Evolutionary conservation across 2,888 invertebrate genomes (phyloP).

Genomic region (Gibbula magus): DNA sequence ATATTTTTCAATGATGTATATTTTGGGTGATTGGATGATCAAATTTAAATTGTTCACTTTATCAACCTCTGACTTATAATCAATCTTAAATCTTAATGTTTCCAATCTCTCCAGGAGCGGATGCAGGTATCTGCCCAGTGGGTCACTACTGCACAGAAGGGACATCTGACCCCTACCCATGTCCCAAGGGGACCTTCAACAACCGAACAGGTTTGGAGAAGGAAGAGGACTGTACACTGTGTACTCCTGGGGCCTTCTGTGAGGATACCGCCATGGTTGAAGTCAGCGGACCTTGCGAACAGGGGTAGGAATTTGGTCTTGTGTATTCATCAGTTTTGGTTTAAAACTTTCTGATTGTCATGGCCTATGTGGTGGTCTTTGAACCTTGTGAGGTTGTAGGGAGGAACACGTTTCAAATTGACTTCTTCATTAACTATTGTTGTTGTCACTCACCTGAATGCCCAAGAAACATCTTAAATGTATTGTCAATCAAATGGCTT

Average conservation of each 20-base stretch:
- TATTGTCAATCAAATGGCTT: too few species aligned
- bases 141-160: conserved; percentile 70
- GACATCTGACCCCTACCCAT: conserved; percentile 66
- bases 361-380: too few species aligned
- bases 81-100: too few species aligned
- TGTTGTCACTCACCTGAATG: too few species aligned
- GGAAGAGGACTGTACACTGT: conserved; percentile 60
- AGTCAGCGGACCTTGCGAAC: conserved; percentile 64
- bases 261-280: conserved; percentile 56
- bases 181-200: conserved; percentile 69
- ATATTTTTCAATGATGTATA: too few species aligned
- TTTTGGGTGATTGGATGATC: too few species aligned
- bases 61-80: too few species aligned
- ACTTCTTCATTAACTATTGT: too few species aligned
- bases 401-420: too few species aligned
- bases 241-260: conserved; percentile 70
- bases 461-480: too few species aligned
- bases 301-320: conserved; percentile 66
- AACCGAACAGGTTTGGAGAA: conserved; percentile 63
- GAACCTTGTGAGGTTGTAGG: not conserved
- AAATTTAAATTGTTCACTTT: too few species aligned
- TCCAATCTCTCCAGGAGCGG: conserved; percentile 47
- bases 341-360: not conserved
- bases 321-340: too few species aligned
- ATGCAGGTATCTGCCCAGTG: conserved; percentile 70